Evolutionary conservation across 2,113 vertebrate species (phyloP).

Genomic region (Neomonachus schauinslandi): DNA sequence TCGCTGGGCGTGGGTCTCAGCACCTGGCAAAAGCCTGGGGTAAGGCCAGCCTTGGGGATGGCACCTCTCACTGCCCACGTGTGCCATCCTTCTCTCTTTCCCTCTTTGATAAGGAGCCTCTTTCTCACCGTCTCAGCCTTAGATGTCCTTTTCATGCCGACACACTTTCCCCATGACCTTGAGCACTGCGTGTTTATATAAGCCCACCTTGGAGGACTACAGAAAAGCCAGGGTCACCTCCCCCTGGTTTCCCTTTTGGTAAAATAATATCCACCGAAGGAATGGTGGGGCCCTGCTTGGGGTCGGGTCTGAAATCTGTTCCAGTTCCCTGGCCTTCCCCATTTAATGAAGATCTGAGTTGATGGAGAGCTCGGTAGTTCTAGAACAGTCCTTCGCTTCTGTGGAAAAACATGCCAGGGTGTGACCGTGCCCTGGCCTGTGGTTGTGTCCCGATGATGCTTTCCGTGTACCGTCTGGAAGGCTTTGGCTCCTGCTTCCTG

Average conservation of each 20-base stretch:
- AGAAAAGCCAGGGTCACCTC: neutral
- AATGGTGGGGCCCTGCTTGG: neutral
- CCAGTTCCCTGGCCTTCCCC: neutral
- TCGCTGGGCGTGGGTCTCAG: neutral
- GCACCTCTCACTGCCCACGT: neutral
- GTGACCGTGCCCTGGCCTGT: neutral
- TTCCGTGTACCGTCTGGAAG: neutral
- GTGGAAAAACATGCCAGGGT: neutral
- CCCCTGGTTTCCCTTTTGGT: neutral
- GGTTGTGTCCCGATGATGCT: neutral
- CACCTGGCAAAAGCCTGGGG: neutral
- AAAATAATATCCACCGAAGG: constrained; percentile 27
- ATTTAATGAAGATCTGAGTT: constrained; percentile 8
- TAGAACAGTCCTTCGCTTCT: neutral
- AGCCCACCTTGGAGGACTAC: neutral
- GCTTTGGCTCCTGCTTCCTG: neutral
- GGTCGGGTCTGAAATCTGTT: constrained; percentile 2
- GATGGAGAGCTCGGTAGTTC: neutral
- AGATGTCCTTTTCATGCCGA: neutral
- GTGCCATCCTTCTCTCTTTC: neutral
- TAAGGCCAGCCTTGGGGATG: neutral
- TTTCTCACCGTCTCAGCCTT: neutral
- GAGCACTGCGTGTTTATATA: neutral
- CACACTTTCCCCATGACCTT: neutral
- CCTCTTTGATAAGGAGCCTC: neutral